phyloP scores from a whole-genome alignment of 2,113 vertebrate species.

The Myotis lucifugus region DNA sequence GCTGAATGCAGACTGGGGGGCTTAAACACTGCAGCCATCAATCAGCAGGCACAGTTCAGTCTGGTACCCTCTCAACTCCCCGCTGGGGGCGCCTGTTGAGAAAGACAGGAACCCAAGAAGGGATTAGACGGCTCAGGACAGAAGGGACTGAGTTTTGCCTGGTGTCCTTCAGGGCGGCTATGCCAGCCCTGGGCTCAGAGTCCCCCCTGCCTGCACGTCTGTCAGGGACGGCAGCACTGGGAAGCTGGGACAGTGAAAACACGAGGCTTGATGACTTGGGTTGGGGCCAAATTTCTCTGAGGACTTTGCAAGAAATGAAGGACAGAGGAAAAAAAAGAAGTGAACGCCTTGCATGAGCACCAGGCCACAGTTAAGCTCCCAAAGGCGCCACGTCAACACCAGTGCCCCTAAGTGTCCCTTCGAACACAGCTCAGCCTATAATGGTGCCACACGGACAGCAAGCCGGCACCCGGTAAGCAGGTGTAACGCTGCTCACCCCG shows the following conservation, averaged over 20 bases:
- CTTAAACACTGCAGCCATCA: background rate
- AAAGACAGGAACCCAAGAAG: background rate
- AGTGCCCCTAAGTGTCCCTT: rapidly evolving
- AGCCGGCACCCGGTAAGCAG: rapidly evolving
- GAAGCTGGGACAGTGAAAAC: background rate
- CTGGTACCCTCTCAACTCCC: background rate
- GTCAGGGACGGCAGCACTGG: background rate
- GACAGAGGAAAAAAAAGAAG: background rate
- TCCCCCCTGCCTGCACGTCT: background rate
- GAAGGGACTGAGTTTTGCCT: background rate
- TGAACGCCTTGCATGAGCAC: background rate
- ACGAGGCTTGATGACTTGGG: background rate
- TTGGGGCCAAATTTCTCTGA: background rate
- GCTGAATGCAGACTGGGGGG: rapidly evolving
- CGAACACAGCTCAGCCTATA: rapidly evolving
- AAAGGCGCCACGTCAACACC: background rate
- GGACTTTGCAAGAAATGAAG: background rate
- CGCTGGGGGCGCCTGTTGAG: background rate
- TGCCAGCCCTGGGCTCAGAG: rapidly evolving
- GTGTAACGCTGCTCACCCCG: rapidly evolving
- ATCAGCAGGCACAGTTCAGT: rapidly evolving
- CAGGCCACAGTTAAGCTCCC: background rate
- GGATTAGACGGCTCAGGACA: rapidly evolving
- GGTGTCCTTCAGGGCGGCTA: background rate
- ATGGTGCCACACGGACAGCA: rapidly evolving